Percentiles rank a stretch among this genome's conserved stretches.
Evolutionary conservation across 1,140 invertebrate species (phyloP).

Genomic region (Ditylenchus dipsaci): DNA sequence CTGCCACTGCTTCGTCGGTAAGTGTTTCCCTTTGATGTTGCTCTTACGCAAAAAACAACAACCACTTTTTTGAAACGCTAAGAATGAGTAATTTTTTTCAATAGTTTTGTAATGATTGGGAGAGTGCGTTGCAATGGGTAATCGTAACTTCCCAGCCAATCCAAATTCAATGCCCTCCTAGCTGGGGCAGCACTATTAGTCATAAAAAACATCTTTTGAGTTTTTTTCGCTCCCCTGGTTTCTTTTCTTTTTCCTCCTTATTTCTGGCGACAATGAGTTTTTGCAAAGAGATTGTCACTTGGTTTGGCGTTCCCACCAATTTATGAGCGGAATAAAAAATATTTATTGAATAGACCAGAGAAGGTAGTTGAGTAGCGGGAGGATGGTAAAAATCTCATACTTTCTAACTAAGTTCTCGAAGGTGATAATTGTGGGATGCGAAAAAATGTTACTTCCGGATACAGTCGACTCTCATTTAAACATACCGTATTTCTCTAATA

Average conservation of each 20-base stretch:
- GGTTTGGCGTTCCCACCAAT: not conserved
- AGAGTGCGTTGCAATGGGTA: not conserved
- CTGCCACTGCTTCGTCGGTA: slow-evolving; percentile 1
- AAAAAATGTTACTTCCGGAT: too few species aligned
- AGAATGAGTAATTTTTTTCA: too few species aligned
- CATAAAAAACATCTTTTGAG: not conserved
- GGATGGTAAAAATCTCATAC: too few species aligned
- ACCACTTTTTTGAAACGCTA: not conserved
- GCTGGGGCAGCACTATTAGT: not conserved
- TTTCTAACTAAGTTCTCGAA: too few species aligned
- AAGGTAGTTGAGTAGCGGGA: too few species aligned
- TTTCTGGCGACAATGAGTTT: not conserved
- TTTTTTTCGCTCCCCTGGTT: too few species aligned
- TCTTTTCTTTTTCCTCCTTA: not conserved
- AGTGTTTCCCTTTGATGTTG: not conserved
- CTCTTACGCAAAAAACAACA: not conserved
- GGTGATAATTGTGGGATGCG: too few species aligned
- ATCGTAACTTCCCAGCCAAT: not conserved
- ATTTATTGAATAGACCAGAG: not conserved
- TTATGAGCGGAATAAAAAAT: not conserved
- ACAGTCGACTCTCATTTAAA: too few species aligned
- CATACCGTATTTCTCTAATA: too few species aligned
- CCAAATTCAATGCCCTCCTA: not conserved
- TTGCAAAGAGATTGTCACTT: not conserved
- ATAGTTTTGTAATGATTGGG: not conserved